A percentile compares a stretch with the other conserved stretches of the same genome.
These are phyloP conservation scores for Hycleus phaleratus DNA, from an alignment of 1,140 invertebrate genomes.

Conservation along the genomic window DNA sequence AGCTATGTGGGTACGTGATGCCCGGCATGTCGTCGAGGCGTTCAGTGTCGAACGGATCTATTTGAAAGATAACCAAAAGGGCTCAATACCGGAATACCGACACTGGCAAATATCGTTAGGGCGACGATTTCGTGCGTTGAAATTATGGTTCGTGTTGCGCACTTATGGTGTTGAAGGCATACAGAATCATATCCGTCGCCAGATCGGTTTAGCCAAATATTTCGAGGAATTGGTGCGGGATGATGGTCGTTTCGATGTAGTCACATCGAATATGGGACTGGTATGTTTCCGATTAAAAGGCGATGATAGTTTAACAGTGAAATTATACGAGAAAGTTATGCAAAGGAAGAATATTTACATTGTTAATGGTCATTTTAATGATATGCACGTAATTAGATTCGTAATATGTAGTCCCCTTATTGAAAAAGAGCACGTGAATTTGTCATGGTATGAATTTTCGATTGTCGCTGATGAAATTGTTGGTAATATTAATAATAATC, in stretches of 20 bases:
- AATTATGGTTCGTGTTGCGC: slow-evolving; percentile 90
- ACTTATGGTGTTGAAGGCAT: slow-evolving; percentile 76
- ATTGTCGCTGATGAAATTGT: slow-evolving; percentile 44
- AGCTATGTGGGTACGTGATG: slow-evolving; percentile 79
- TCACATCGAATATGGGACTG: slow-evolving; percentile 58
- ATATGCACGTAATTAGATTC: slow-evolving; percentile 71
- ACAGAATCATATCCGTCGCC: slow-evolving; percentile 68
- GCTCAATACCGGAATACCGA: slow-evolving; percentile 77
- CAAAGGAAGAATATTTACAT: slow-evolving; percentile 76
- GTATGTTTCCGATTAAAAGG: slow-evolving; percentile 84
- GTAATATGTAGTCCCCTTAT: slow-evolving; percentile 70
- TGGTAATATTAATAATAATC: slow-evolving; percentile 3
- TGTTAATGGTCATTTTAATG: slow-evolving; percentile 62
- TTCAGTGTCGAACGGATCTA: slow-evolving; percentile 93
- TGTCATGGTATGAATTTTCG: slow-evolving; percentile 75
- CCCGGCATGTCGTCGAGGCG: slow-evolving; percentile 70
- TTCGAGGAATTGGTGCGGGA: slow-evolving; percentile 63
- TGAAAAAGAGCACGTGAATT: slow-evolving; percentile 63
- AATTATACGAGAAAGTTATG: slow-evolving; percentile 67
- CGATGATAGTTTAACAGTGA: slow-evolving; percentile 63
- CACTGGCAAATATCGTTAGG: slow-evolving; percentile 94
- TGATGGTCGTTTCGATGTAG: slow-evolving; percentile 69
- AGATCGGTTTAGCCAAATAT: slow-evolving; percentile 66
- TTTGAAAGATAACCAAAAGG: slow-evolving; percentile 60
- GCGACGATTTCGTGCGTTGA: slow-evolving; percentile 83